A percentile compares a stretch with the other conserved stretches of the same genome.
Evolutionary conservation across 2,113 vertebrate genomes (phyloP).

Genomic region (Upupa epops): DNA sequence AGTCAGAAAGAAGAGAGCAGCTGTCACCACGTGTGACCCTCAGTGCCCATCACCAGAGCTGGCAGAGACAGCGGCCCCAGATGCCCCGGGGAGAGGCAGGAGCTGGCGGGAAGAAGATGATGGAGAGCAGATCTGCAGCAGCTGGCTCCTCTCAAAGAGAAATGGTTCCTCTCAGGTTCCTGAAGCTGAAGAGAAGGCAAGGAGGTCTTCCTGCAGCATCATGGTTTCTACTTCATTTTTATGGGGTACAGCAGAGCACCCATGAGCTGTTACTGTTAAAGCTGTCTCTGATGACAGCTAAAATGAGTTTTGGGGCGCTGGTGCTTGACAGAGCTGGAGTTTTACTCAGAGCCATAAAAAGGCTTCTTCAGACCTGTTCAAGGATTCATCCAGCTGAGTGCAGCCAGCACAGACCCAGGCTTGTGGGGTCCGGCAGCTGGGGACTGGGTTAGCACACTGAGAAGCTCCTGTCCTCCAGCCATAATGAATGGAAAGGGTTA

Average conservation of each 20-base stretch:
- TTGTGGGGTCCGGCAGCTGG: background rate
- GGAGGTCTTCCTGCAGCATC: background rate
- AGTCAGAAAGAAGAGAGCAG: background rate
- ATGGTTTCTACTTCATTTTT: background rate
- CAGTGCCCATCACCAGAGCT: background rate
- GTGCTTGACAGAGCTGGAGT: background rate
- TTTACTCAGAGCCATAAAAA: background rate
- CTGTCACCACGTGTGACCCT: background rate
- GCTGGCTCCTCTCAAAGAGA: background rate
- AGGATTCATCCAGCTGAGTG: background rate
- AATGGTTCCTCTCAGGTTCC: background rate
- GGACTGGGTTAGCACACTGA: background rate
- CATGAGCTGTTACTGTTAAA: accelerated
- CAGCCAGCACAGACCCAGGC: background rate
- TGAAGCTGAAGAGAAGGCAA: background rate
- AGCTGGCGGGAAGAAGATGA: background rate
- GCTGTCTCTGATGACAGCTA: background rate
- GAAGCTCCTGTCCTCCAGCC: background rate
- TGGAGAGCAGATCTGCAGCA: background rate
- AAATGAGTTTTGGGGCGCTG: background rate
- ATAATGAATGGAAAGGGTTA: background rate
- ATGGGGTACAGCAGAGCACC: background rate
- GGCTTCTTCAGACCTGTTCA: background rate
- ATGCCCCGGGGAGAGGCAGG: background rate
- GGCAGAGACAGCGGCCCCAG: background rate